Conservation (phyloP, 2,888 invertebrate species). For the Amblyteles armatorius region DNA sequence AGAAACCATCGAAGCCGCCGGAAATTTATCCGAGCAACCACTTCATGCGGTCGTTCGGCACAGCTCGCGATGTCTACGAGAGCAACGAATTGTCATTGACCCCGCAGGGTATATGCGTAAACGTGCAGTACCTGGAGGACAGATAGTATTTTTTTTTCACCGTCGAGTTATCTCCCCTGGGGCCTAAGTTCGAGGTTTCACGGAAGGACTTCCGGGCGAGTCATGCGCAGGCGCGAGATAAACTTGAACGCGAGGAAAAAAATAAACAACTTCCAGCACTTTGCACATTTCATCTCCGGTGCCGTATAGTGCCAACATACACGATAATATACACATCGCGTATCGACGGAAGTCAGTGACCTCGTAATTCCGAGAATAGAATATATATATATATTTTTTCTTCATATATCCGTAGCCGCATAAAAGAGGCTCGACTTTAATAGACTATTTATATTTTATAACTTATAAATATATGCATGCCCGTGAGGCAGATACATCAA, state of each 20-base stretch:
- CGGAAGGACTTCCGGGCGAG: not conserved
- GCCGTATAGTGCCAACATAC: not conserved
- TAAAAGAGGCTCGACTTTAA: slow-evolving; percentile 8
- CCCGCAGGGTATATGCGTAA: slow-evolving; percentile 72
- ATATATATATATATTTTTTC: not conserved
- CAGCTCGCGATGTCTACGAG: slow-evolving; percentile 66
- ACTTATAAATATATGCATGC: slow-evolving; percentile 12
- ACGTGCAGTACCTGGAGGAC: slow-evolving; percentile 71
- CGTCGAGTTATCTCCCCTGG: slow-evolving; percentile 22
- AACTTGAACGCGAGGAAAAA: slow-evolving; percentile 1
- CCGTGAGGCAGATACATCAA: slow-evolving; percentile 3
- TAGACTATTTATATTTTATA: slow-evolving; percentile 40
- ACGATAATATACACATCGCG: slow-evolving; percentile 12
- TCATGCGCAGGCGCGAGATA: slow-evolving; percentile 6
- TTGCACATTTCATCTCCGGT: not conserved
- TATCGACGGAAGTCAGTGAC: slow-evolving; percentile 46
- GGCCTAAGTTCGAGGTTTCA: slow-evolving; percentile 1
- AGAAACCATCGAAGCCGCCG: slow-evolving; percentile 58
- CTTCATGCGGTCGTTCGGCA: slow-evolving; percentile 65
- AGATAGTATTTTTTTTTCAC: slow-evolving; percentile 61
- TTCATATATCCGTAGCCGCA: not conserved
- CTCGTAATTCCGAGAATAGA: slow-evolving; percentile 21
- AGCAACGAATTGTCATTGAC: slow-evolving; percentile 66
- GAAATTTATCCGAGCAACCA: slow-evolving; percentile 59
- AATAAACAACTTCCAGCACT: not conserved